phyloP scores from a whole-genome alignment of 2,888 invertebrate species.

The Phortica magna region DNA sequence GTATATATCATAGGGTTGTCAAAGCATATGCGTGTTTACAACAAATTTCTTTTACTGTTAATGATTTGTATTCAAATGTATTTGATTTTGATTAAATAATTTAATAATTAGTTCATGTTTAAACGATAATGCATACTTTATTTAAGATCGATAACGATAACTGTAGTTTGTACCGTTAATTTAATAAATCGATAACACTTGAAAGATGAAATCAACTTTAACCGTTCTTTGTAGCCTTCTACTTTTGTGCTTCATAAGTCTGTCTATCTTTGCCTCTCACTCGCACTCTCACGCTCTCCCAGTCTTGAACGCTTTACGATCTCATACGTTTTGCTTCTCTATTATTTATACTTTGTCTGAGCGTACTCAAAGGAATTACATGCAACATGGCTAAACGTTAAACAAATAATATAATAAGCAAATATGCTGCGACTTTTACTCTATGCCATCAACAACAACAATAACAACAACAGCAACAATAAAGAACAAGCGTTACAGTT shows the following conservation, averaged over 20 bases:
- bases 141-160: no score
- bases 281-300: neutral
- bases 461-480: neutral
- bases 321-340: neutral
- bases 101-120: no score
- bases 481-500: neutral
- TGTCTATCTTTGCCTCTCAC: neutral
- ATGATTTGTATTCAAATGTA: no score
- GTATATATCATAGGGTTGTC: no score
- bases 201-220: no score
- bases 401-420: constrained; percentile 27
- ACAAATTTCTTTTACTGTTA: no score
- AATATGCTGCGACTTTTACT: neutral
- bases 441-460: neutral
- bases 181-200: no score
- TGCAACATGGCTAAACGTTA: neutral
- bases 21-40: no score
- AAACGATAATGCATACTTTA: no score
- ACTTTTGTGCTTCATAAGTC: neutral
- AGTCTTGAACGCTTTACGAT: neutral
- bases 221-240: neutral
- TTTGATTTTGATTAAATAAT: no score
- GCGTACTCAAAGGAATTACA: constrained; percentile 28
- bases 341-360: constrained; percentile 25
- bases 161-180: no score